Conservation (phyloP, 1,140 invertebrate genomes). For the Lepidurus arcticus region DNA sequence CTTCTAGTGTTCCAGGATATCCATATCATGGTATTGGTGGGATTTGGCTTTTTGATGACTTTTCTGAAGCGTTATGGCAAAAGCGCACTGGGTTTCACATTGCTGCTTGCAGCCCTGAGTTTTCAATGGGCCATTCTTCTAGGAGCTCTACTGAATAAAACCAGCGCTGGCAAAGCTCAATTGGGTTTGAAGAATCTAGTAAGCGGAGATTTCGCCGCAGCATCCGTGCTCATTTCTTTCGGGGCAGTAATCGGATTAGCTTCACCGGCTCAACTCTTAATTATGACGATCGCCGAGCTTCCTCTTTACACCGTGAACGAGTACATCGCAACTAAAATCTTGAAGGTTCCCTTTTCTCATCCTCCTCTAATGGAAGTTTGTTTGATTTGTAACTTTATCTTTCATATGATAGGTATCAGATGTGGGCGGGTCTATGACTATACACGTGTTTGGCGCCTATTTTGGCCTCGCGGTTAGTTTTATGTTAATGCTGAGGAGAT, state of each 20-base stretch:
- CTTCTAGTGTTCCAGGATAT: slow-evolving; percentile 51
- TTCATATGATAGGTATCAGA: slow-evolving; percentile 46
- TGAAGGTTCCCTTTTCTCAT: slow-evolving; percentile 43
- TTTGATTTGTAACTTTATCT: slow-evolving; percentile 1
- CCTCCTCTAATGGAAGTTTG: background rate
- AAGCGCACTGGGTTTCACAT: slow-evolving; percentile 48
- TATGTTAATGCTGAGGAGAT: background rate
- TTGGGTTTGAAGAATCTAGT: slow-evolving; percentile 43
- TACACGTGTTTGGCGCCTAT: slow-evolving; percentile 55
- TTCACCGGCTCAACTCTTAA: slow-evolving; percentile 48
- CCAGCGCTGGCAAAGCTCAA: slow-evolving; percentile 36
- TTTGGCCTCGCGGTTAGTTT: slow-evolving; percentile 49
- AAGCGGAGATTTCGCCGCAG: slow-evolving; percentile 48
- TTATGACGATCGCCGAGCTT: slow-evolving; percentile 48
- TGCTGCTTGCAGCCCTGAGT: slow-evolving; percentile 44
- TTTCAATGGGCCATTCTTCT: slow-evolving; percentile 41
- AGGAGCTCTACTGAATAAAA: slow-evolving; percentile 35
- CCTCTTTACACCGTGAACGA: slow-evolving; percentile 46
- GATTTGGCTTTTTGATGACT: slow-evolving; percentile 57
- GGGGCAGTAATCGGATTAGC: slow-evolving; percentile 51
- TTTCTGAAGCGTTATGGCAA: slow-evolving; percentile 54
- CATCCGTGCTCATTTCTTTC: slow-evolving; percentile 50
- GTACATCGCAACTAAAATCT: slow-evolving; percentile 44
- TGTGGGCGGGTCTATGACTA: slow-evolving; percentile 53
- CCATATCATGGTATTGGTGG: slow-evolving; percentile 54